Percentiles rank a stretch among this genome's conserved stretches.
These are phyloP conservation scores for Alviniconcha strummeri DNA, from an alignment of 2,888 invertebrate species.

Conservation along the genomic window DNA sequence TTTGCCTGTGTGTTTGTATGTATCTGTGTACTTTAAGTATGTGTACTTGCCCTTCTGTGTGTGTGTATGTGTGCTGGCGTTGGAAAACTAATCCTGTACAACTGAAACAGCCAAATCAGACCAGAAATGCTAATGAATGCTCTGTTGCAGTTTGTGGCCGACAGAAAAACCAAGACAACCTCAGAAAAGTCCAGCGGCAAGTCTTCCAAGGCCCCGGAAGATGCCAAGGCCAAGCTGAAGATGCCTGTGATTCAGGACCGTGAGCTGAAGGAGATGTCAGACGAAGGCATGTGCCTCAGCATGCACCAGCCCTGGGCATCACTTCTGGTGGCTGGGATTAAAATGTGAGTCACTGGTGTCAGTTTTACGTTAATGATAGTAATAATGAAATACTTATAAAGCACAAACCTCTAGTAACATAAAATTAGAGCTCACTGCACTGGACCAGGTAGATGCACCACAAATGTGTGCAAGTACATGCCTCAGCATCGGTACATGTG, in stretches of 20 bases:
- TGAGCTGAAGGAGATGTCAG: slow-evolving; percentile 87
- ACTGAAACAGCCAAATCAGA: too few species aligned
- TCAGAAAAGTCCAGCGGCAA: not conserved
- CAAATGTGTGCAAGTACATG: not conserved
- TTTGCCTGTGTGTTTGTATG: too few species aligned
- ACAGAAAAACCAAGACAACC: not conserved
- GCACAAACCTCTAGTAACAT: too few species aligned
- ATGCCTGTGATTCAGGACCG: slow-evolving; percentile 80
- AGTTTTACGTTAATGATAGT: too few species aligned
- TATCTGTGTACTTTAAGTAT: too few species aligned
- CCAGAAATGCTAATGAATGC: too few species aligned
- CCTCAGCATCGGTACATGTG: not conserved
- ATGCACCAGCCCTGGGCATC: slow-evolving; percentile 98
- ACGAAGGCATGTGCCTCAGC: slow-evolving; percentile 90
- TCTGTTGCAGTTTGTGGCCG: not conserved
- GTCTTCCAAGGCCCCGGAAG: not conserved
- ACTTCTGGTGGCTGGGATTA: slow-evolving; percentile 92
- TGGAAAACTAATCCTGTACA: too few species aligned
- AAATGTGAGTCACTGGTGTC: slow-evolving; percentile 78
- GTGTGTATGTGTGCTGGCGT: too few species aligned
- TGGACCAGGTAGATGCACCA: not conserved
- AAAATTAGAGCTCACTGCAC: too few species aligned
- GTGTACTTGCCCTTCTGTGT: too few species aligned
- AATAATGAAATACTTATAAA: too few species aligned
- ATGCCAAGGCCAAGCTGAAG: not conserved